These are phyloP conservation scores for Acleris literana DNA, from an alignment of 2,888 invertebrate genomes.

Conservation along the genomic window DNA sequence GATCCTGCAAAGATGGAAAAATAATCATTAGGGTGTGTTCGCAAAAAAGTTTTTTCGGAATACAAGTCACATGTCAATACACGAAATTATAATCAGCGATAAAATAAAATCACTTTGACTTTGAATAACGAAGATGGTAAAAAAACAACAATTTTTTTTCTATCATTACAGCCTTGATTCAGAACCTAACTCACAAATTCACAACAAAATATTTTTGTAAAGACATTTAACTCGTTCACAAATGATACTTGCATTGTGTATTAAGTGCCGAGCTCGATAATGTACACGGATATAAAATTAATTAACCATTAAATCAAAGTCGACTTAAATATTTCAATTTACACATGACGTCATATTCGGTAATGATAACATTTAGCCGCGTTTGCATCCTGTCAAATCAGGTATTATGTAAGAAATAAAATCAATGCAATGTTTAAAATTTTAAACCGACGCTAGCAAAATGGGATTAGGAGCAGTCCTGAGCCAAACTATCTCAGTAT, in stretches of 20 bases:
- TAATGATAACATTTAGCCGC: slow-evolving; percentile 2
- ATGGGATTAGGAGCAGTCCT: too few relatives aligned
- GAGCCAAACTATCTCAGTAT: too few relatives aligned
- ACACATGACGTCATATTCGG: slow-evolving; percentile 1
- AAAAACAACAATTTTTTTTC: too few relatives aligned
- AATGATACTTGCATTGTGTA: too few relatives aligned
- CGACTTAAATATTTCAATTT: slow-evolving; percentile 5
- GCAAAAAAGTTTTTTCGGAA: background rate
- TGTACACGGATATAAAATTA: slow-evolving; percentile 7
- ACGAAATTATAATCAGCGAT: background rate
- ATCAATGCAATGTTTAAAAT: background rate
- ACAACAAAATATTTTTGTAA: background rate
- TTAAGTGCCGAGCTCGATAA: background rate
- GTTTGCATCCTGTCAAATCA: background rate
- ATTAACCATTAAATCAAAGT: slow-evolving; percentile 1
- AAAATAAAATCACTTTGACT: too few relatives aligned
- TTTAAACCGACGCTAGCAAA: too few relatives aligned
- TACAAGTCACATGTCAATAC: background rate
- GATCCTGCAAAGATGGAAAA: slow-evolving; percentile 59
- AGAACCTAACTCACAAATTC: background rate
- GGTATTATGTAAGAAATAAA: background rate
- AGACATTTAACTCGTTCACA: too few relatives aligned
- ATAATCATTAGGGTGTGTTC: background rate
- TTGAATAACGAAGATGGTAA: too few relatives aligned
- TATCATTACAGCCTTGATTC: background rate